Percentiles rank a stretch among this genome's conserved stretches.
phyloP scores from a whole-genome alignment of 2,888 invertebrate genomes.

The Phorcus lineatus region DNA sequence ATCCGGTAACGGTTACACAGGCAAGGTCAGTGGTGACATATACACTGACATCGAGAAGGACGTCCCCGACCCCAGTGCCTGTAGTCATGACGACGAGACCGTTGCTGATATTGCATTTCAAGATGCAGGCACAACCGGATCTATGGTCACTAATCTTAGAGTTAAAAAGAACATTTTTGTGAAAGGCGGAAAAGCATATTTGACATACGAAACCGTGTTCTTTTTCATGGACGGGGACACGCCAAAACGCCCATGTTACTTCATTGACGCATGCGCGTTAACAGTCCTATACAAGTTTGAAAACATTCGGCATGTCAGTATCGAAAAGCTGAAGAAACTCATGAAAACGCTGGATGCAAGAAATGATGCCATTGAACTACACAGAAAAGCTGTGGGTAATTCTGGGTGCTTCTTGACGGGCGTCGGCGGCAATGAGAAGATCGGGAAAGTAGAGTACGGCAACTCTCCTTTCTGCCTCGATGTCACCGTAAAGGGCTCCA shows the following conservation, averaged over 20 bases:
- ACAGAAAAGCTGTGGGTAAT: no score
- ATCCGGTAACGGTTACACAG: not conserved
- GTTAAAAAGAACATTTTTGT: not conserved
- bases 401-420: constrained; percentile 12
- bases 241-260: constrained; percentile 43
- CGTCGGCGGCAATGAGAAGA: constrained; percentile 41
- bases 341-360: no score
- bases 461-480: constrained; percentile 31
- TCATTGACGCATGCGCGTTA: constrained; percentile 46
- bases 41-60: constrained; percentile 1
- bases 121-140: not conserved
- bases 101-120: not conserved
- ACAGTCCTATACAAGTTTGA: not conserved
- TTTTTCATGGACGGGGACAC: constrained; percentile 6
- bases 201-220: constrained; percentile 27
- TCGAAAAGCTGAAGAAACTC: no score
- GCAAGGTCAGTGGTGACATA: not conserved
- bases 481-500: constrained; percentile 12
- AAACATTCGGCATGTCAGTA: constrained; percentile 5
- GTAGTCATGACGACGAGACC: not conserved
- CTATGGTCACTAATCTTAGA: not conserved
- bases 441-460: constrained; percentile 35
- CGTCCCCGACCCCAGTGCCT: not conserved
- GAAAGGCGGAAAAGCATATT: not conserved
- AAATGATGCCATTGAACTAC: no score